Evolutionary conservation across 2,888 invertebrate genomes (phyloP).

Genomic region (Alitta virens): DNA sequence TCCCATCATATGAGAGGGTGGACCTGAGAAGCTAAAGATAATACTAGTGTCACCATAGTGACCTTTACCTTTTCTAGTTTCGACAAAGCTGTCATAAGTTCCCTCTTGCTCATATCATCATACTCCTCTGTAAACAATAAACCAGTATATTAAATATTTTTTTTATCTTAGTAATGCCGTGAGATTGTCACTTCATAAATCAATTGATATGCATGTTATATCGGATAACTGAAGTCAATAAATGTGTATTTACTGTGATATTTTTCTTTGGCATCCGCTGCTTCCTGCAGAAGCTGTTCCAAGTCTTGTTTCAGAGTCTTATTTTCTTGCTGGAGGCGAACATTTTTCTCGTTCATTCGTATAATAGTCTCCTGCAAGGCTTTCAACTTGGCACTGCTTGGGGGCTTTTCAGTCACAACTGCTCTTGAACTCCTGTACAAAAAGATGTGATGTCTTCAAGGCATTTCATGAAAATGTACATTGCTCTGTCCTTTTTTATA

Average conservation of each 20-base stretch:
- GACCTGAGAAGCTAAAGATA: no score
- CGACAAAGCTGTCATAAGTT: conserved; percentile 37
- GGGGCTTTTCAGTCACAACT: neutral
- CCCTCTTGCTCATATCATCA: conserved; percentile 47
- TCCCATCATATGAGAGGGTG: no score
- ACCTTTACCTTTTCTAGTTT: conserved; percentile 43
- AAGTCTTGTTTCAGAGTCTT: conserved; percentile 51
- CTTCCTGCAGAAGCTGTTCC: conserved; percentile 40
- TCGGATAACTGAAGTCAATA: no score
- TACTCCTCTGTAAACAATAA: conserved; percentile 36
- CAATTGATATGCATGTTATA: no score
- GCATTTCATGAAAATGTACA: no score
- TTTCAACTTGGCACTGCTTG: conserved; percentile 36
- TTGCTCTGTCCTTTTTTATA: no score
- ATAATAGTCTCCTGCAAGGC: conserved; percentile 52
- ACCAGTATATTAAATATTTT: neutral
- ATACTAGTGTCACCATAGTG: no score
- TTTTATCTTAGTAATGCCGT: neutral
- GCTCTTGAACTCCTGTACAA: no score
- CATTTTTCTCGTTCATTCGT: conserved; percentile 46
- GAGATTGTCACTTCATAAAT: no score
- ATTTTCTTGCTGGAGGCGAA: conserved; percentile 47
- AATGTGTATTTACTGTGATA: neutral
- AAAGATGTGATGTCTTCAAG: no score
- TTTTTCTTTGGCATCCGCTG: conserved; percentile 21